These are phyloP conservation scores for Tinea trinotella DNA, from an alignment of 2,888 invertebrate genomes.

Conservation along the genomic window DNA sequence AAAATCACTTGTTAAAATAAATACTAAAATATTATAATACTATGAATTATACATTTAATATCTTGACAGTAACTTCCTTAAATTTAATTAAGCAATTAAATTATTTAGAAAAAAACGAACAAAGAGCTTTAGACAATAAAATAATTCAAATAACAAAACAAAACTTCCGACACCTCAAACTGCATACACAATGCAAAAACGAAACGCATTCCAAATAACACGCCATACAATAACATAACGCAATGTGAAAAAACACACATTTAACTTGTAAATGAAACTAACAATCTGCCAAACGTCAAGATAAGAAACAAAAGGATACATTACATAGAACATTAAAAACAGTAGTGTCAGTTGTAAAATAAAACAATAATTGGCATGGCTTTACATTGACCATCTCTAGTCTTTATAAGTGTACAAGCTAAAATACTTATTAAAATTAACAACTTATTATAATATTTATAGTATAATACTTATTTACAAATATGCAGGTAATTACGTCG, in stretches of 20 bases:
- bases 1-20: not conserved
- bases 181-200: conserved; percentile 6
- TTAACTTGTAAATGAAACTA: conserved; percentile 10
- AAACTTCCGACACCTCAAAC: not conserved
- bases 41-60: too few relatives aligned
- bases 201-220: not conserved
- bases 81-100: not conserved
- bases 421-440: too few relatives aligned
- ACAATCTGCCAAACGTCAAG: conserved; percentile 13
- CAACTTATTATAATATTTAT: too few relatives aligned
- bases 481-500: too few relatives aligned
- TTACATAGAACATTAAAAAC: too few relatives aligned
- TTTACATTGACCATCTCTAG: too few relatives aligned
- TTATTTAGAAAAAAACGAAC: not conserved
- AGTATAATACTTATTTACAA: too few relatives aligned
- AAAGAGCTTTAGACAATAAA: not conserved
- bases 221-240: not conserved
- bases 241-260: conserved; percentile 10
- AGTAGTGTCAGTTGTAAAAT: too few relatives aligned
- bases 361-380: too few relatives aligned
- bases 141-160: not conserved
- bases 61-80: not conserved
- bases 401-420: too few relatives aligned
- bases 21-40: not conserved
- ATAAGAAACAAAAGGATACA: not conserved